Evolutionary conservation across 1,140 invertebrate genomes (phyloP).

Genomic region (Macrocentrus cingulum): DNA sequence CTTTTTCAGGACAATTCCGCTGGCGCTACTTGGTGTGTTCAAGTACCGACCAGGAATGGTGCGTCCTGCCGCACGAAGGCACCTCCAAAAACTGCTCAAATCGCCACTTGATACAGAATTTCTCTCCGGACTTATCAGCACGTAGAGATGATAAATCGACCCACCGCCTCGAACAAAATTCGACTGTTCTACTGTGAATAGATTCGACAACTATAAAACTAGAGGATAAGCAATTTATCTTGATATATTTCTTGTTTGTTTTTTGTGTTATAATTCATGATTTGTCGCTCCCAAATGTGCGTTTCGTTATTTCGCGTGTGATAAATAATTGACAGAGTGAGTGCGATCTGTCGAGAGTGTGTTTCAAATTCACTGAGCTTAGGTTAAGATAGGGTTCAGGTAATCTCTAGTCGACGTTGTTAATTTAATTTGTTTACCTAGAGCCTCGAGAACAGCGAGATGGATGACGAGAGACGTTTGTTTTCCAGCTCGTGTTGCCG

Average conservation of each 20-base stretch:
- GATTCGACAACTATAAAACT: no score
- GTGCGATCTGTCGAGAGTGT: no score
- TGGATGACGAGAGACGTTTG: neutral
- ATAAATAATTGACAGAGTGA: no score
- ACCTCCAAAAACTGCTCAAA: slow-evolving; percentile 16
- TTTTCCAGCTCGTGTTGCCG: neutral
- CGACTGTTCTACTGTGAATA: no score
- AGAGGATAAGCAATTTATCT: no score
- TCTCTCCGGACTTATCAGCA: neutral
- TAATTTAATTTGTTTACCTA: slow-evolving; percentile 23
- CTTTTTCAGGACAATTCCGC: slow-evolving; percentile 41
- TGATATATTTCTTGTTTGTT: no score
- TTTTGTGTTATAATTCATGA: no score
- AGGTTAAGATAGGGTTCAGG: slow-evolving; percentile 26
- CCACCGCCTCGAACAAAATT: no score
- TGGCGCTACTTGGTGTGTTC: slow-evolving; percentile 52
- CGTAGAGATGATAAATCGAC: no score
- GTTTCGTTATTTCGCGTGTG: neutral
- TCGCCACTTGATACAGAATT: neutral
- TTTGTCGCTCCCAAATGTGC: neutral
- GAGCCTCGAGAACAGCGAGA: neutral
- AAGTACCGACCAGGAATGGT: slow-evolving; percentile 53
- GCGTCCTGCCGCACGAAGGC: slow-evolving; percentile 37
- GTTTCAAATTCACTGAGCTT: no score
- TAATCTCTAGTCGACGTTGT: slow-evolving; percentile 39